Conservation (phyloP, 2,797 vertebrate species). For the Lacerta viridis region DNA sequence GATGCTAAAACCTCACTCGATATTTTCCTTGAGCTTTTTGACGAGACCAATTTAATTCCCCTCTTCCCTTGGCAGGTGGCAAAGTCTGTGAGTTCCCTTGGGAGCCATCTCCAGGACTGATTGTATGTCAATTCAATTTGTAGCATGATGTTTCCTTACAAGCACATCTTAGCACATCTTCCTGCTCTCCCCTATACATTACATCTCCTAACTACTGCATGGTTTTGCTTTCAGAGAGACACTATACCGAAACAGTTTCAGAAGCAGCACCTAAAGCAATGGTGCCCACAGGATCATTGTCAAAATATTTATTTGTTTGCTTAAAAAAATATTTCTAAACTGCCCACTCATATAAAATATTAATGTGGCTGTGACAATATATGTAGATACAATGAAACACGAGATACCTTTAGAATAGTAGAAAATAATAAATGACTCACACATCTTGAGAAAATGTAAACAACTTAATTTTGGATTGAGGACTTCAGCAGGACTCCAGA, state of each 20-base stretch:
- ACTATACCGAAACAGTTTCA: not conserved
- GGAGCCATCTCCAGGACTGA: not conserved
- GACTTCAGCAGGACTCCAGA: not conserved
- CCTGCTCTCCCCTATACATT: not conserved
- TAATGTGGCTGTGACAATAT: too few species aligned
- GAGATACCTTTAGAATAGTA: too few species aligned
- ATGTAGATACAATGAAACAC: too few species aligned
- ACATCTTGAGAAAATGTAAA: too few species aligned
- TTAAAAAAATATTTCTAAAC: not conserved
- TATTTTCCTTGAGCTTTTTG: not conserved
- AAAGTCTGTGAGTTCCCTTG: constrained; percentile 14
- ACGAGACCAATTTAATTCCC: not conserved
- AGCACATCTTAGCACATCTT: not conserved
- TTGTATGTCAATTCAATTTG: not conserved
- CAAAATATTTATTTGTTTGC: not conserved
- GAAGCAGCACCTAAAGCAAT: not conserved
- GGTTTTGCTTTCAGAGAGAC: not conserved
- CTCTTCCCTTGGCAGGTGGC: not conserved
- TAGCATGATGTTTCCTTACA: not conserved
- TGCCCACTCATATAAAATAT: too few species aligned
- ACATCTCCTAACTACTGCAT: not conserved
- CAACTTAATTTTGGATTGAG: not conserved
- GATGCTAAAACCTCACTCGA: not conserved
- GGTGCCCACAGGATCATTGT: not conserved
- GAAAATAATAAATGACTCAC: too few species aligned